Evolutionary conservation across 2,113 vertebrate species (phyloP), one percentile per base, ranked within the genome.

Genomic region (Hemiprocne comata): DNA sequence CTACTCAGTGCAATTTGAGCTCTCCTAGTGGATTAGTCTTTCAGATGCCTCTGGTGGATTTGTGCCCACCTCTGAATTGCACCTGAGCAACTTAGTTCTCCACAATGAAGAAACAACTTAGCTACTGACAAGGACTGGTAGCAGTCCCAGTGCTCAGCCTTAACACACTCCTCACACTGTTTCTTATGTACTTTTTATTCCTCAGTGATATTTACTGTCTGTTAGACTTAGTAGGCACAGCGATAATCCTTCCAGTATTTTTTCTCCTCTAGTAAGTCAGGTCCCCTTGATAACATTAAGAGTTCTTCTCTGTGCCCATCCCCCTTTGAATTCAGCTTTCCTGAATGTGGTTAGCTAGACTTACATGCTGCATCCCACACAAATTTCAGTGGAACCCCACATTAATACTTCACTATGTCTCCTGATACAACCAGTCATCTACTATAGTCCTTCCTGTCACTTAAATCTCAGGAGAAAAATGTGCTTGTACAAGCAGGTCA

Each of bases 381-480:
- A 21, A 60, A 90, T 87, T 76, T 93, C 75, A 88, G n/a, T 75
- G 67, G 15, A 88, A 6, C 6, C 11, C 8, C 28, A 15, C 34
- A 53, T 70, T 74, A 80, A 66, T 74, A 42, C 42, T 77, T 90
- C 20, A 17, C 5, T 72, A 57, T 88, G n/a, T 77, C 29, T 93
- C 55, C 34, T 79, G 58, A 66, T 60, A 46, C 21, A 83, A 58
- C 44, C 36, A 80, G 28, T 62, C 67, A 89, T 80, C 33, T 73
- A 31, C 36, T n/a, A 40, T 28, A 2, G 0, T 71, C 55, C 73
- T 46, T 91, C 31, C 44, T 72, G 33, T 82, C 33, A n/a, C 72
- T 88, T 90, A 91, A 85, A 83, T 60, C 26, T 80, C 38, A 70
- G 58, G n/a, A 85, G 61, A 81, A 94, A 91, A 58, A 66, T 42